These are phyloP conservation scores for Tauraco erythrolophus DNA, from an alignment of 2,113 vertebrate genomes.

Conservation along the genomic window DNA sequence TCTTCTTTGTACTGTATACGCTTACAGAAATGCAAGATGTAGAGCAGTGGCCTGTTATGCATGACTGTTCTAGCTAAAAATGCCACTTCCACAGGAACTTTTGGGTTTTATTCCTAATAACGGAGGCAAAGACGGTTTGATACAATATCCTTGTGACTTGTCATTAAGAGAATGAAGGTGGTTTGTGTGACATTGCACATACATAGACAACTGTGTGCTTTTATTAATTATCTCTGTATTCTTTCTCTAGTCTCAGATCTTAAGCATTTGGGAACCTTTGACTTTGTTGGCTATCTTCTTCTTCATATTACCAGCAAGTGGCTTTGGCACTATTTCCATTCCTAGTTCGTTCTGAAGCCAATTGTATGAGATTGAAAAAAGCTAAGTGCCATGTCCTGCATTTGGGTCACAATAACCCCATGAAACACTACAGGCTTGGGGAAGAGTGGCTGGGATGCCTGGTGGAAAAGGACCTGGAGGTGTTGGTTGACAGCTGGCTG, in stretches of 20 bases:
- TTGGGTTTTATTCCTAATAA: background rate
- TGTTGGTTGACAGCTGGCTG: background rate
- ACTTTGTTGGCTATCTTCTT: background rate
- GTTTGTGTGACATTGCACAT: background rate
- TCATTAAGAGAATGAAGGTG: background rate
- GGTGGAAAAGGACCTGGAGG: rapidly evolving
- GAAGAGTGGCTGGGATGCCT: background rate
- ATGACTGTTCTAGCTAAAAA: background rate
- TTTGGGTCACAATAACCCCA: background rate
- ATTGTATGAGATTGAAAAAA: background rate
- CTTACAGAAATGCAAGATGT: background rate
- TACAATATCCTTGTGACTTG: background rate
- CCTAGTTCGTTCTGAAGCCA: background rate
- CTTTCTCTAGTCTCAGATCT: background rate
- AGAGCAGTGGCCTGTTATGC: background rate
- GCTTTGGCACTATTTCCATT: background rate
- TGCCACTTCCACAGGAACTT: background rate
- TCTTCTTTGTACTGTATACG: background rate
- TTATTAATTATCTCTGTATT: background rate
- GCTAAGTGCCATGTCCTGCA: no score
- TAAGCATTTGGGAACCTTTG: background rate
- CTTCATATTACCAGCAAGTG: background rate
- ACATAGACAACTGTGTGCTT: background rate
- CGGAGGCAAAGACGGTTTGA: background rate
- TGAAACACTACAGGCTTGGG: background rate